Percentiles rank a stretch among this genome's conserved stretches.
phyloP scores from a whole-genome alignment of 2,113 vertebrate species.

The Thalassarche chlororhynchos region DNA sequence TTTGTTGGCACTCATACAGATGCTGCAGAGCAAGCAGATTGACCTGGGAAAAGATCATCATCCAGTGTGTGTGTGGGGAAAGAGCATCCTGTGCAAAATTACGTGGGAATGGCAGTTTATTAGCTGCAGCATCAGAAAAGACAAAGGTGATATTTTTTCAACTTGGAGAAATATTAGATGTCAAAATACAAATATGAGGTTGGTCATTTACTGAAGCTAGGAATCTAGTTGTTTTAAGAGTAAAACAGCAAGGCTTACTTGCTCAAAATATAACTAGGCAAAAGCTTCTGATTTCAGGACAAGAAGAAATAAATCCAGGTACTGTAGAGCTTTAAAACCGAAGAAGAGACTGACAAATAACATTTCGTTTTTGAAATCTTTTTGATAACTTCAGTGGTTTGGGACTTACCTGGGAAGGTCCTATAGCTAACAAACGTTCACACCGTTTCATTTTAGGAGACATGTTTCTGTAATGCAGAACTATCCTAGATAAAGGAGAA shows the following conservation, averaged over 20 bases:
- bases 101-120: neutral
- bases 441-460: neutral
- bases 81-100: neutral
- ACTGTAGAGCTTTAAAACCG: neutral
- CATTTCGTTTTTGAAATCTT: neutral
- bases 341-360: neutral
- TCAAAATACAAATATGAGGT: neutral
- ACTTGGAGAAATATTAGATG: neutral
- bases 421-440: neutral
- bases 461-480: neutral
- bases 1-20: neutral
- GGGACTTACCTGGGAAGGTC: neutral
- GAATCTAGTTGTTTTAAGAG: neutral
- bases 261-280: neutral
- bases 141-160: neutral
- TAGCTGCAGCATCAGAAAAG: neutral
- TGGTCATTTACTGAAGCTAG: neutral
- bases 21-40: neutral
- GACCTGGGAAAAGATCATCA: neutral
- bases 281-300: neutral
- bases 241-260: neutral
- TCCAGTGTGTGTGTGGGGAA: accelerated
- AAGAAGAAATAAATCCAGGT: neutral
- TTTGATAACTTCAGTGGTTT: neutral
- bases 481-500: neutral